Evolutionary conservation across 2,888 invertebrate species (phyloP), one percentile per base, ranked within the genome.

Genomic region (Serrognathus titanus): DNA sequence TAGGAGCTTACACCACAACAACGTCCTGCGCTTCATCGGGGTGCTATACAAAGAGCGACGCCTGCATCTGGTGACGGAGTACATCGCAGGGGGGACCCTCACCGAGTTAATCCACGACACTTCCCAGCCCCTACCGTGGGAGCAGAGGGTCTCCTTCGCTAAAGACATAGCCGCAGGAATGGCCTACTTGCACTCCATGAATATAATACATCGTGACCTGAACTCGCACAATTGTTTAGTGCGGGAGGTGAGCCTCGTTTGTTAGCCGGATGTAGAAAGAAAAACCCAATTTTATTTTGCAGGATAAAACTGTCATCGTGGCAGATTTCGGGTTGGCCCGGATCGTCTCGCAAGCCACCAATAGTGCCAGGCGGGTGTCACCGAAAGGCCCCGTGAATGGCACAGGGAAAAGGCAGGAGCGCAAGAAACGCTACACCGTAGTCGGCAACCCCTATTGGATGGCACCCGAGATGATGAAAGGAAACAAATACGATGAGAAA

Each of bases 381-480:
- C 73, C 76, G 1, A 71, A 71, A 45, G 69, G 69, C 11, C 67
- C 63, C 41, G 54, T 72, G 60, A 31, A 31, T 7, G 24, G 24
- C 24, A 57, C 65, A 60, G 54, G 61, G 58, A 78, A 81, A 57
- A 79, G 79, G 50, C 83, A 88, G 58, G 85, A 89, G 67, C 80
- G 94, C 0, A 84, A 92, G 65, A 95, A 95, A 73, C 82, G 96
- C 10, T 96, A 96, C 75, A 97, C 96, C 0, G 95, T 97, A 31
- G 97, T 97, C 0, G 97, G 97, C 1, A 96, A 94, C 81, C 96
- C 97, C 0, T 97, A 95, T 78, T 97, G 96, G 95, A 97, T 97
- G 97, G 97, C 97, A 0, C 97, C 97, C 0, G 97, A 97, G 78
- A 97, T 97, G 97, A 93, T 97, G 92, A 94, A 92, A 75, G 95